A percentile compares a stretch with the other conserved stretches of the same genome.
phyloP scores from a whole-genome alignment of 1,140 invertebrate genomes.

The Mylabris phalerata region DNA sequence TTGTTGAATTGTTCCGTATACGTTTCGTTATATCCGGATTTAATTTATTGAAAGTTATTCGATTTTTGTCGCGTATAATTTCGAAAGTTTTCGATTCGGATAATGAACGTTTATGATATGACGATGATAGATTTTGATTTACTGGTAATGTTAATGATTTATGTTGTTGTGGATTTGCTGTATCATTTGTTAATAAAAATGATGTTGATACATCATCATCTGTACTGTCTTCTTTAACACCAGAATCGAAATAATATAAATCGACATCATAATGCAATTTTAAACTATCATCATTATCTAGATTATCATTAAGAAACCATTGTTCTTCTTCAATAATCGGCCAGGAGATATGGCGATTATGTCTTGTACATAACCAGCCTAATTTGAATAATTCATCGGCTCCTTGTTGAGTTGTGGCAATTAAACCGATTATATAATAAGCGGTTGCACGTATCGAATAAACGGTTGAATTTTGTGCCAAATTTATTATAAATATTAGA shows the following conservation, averaged over 20 bases:
- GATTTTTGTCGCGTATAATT: slow-evolving; percentile 28
- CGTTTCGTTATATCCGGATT: slow-evolving; percentile 36
- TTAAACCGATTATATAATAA: slow-evolving; percentile 77
- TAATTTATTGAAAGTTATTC: slow-evolving; percentile 14
- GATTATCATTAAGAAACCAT: slow-evolving; percentile 30
- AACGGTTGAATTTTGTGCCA: slow-evolving; percentile 71
- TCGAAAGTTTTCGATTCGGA: slow-evolving; percentile 58
- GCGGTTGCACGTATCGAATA: slow-evolving; percentile 85
- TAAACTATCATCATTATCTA: slow-evolving; percentile 4
- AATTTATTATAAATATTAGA: slow-evolving; percentile 54
- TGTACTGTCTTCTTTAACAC: slow-evolving; percentile 7
- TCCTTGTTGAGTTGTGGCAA: slow-evolving; percentile 75
- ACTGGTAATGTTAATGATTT: slow-evolving; percentile 51
- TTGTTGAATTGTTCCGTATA: slow-evolving; percentile 49
- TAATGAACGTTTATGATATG: slow-evolving; percentile 50
- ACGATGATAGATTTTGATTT: slow-evolving; percentile 41
- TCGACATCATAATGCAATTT: background rate
- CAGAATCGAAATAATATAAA: slow-evolving; percentile 7
- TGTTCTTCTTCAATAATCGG: slow-evolving; percentile 68
- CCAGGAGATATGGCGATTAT: slow-evolving; percentile 75
- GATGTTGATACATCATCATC: slow-evolving; percentile 7
- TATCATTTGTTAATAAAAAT: background rate
- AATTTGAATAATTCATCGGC: slow-evolving; percentile 64
- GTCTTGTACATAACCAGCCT: slow-evolving; percentile 80
- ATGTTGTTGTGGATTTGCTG: slow-evolving; percentile 2